Conservation (phyloP, 1,140 invertebrate genomes). For the Papilio polytes region DNA sequence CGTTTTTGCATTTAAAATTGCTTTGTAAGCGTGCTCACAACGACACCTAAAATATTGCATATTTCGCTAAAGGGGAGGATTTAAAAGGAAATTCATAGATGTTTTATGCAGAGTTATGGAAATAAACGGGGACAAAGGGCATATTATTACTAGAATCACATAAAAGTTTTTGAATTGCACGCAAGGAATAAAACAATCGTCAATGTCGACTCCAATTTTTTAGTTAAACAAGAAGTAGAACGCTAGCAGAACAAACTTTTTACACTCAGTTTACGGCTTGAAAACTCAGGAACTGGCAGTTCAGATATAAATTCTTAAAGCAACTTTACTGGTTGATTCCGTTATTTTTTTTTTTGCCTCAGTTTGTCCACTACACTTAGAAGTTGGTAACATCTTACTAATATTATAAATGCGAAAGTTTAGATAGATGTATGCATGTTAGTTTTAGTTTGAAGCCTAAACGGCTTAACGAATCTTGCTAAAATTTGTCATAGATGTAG, state of each 20-base stretch:
- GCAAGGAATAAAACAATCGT: not conserved
- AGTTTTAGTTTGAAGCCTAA: too few relatives aligned
- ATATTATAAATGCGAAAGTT: too few relatives aligned
- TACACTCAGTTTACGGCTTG: not conserved
- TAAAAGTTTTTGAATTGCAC: not conserved
- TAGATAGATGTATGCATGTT: too few relatives aligned
- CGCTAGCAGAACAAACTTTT: not conserved
- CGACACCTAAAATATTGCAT: not conserved
- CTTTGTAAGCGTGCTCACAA: not conserved
- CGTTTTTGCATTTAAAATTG: conserved; percentile 1
- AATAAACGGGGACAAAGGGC: not conserved
- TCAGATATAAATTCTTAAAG: too few relatives aligned
- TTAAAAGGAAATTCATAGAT: conserved; percentile 9
- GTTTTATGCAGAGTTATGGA: conserved; percentile 2
- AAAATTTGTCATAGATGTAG: too few relatives aligned
- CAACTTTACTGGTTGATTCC: not conserved
- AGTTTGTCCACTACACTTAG: too few relatives aligned
- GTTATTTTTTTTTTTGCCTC: too few relatives aligned
- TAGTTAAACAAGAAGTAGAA: not conserved
- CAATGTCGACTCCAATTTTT: not conserved
- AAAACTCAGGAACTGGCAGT: not conserved
- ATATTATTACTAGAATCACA: not conserved
- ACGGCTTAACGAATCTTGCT: too few relatives aligned
- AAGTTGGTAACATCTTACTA: too few relatives aligned
- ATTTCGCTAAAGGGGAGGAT: not conserved